A percentile compares a stretch with the other conserved stretches of the same genome.
These are phyloP conservation scores for Alloscopus bannaensis DNA, from an alignment of 2,888 invertebrate genomes.

Conservation along the genomic window DNA sequence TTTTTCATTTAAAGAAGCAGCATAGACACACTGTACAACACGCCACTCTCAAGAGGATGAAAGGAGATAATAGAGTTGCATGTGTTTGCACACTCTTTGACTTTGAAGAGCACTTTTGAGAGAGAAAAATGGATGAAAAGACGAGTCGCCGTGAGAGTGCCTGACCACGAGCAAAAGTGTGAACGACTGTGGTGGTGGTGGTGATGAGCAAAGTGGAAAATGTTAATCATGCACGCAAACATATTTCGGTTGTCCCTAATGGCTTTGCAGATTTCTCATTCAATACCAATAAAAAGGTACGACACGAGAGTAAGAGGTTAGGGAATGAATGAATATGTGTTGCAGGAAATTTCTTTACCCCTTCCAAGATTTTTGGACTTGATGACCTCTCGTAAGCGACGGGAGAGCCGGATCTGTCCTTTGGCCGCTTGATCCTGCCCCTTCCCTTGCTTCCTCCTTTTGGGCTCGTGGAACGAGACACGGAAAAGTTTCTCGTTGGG, in stretches of 20 bases:
- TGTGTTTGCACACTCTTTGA: slow-evolving; percentile 1
- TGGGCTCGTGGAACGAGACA: slow-evolving; percentile 71
- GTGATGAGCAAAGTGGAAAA: neutral
- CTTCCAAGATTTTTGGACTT: slow-evolving; percentile 72
- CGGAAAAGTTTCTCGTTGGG: slow-evolving; percentile 66
- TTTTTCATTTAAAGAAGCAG: neutral
- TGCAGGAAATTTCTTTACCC: slow-evolving; percentile 63
- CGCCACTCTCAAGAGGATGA: neutral
- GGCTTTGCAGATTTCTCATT: neutral
- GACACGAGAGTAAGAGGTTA: neutral
- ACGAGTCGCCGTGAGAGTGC: neutral
- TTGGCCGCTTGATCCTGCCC: slow-evolving; percentile 56
- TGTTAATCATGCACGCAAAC: slow-evolving; percentile 14
- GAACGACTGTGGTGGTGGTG: no score
- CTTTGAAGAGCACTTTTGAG: slow-evolving; percentile 5
- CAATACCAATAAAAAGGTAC: no score
- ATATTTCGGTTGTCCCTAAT: neutral
- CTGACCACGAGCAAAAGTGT: neutral
- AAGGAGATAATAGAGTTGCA: neutral
- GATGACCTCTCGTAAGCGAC: slow-evolving; percentile 69
- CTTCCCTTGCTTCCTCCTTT: slow-evolving; percentile 45
- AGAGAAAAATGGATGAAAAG: neutral
- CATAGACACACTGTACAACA: neutral
- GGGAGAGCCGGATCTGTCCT: slow-evolving; percentile 68
- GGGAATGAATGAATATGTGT: neutral